Evolutionary conservation across 2,888 invertebrate genomes (phyloP), one percentile per base, ranked within the genome.

Genomic region (Tetheella fluctuosa): DNA sequence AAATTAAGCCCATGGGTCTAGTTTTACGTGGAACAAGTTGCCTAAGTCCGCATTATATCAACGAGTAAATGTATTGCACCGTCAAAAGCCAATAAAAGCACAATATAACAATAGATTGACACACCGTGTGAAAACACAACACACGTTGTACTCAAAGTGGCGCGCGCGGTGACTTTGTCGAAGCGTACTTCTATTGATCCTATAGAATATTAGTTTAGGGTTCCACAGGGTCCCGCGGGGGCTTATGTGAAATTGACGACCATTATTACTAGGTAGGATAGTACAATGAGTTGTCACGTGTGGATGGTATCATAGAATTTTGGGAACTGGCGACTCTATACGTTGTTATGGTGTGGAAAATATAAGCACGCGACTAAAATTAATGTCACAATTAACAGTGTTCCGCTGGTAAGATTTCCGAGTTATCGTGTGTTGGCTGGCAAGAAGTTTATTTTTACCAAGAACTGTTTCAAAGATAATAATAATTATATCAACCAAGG

Each of bases 221-320:
- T 72, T 71, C 64, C 65, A 39, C 64, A 62, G 70, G 65, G 77
- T 73, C 73, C 73, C 70, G 64, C 66, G 74, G 76, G 81, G 76
- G 68, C 68, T 70, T 77, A 81, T 80, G 80, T 84, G 85, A 85
- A 86, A 89, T 87, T 80, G 86, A 88, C 82, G 86, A n/a, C 86
- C 67, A 83, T 88, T 88, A 88, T 86, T 72, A 73, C 48, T 48
- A 48, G 67, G 66, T 70, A 71, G n/a, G n/a, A n/a, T 67, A 69
- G 71, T 68, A 70, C 74, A 76, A 77, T 73, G 69, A 74, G 64
- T 67, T 70, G 64, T 63, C 61, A 48, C 60, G 57, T 59, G 58
- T 48, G 2, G 8, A 48, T n/a, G 69, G 70, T 70, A 74, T 8
- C 48, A 2, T 10, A 48, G 73, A 61, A 67, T 60, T 42, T 48